Conservation (phyloP, 2,797 vertebrate species). For the Cephalopachus bancanus region DNA sequence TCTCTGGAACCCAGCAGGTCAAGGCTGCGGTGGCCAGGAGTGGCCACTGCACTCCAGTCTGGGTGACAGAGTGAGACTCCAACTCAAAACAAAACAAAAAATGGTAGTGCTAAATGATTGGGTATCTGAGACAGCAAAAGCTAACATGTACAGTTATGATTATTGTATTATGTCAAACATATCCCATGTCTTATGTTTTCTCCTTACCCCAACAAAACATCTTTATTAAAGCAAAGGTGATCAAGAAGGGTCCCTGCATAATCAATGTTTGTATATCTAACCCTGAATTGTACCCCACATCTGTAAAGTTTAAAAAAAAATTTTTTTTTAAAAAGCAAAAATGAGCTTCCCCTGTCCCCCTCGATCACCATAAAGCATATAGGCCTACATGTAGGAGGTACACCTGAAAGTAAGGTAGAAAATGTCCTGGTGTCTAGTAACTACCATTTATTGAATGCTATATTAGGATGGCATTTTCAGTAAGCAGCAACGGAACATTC, state of each 20-base stretch:
- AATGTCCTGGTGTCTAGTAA: background rate
- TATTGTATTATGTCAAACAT: background rate
- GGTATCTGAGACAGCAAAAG: constrained; percentile 18
- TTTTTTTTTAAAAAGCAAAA: background rate
- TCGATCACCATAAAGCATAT: background rate
- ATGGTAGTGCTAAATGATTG: background rate
- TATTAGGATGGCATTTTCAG: background rate
- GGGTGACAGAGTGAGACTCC: too few species aligned
- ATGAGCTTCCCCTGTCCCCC: background rate
- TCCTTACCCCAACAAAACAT: background rate
- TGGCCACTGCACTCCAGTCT: too few species aligned
- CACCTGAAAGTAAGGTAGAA: background rate
- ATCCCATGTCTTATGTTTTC: background rate
- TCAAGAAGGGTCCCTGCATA: too few species aligned
- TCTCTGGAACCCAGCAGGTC: too few species aligned
- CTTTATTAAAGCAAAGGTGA: too few species aligned
- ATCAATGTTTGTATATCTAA: too few species aligned
- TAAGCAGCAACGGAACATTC: background rate
- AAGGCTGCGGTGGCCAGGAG: too few species aligned
- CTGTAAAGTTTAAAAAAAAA: too few species aligned
- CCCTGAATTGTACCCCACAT: too few species aligned
- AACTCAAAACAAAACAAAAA: background rate
- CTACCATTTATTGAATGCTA: background rate
- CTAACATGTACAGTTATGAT: background rate
- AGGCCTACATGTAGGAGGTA: background rate